Base-by-base conservation (phyloP, 2,888 invertebrate species). In the Callyntrura guangdongensis region DNA sequence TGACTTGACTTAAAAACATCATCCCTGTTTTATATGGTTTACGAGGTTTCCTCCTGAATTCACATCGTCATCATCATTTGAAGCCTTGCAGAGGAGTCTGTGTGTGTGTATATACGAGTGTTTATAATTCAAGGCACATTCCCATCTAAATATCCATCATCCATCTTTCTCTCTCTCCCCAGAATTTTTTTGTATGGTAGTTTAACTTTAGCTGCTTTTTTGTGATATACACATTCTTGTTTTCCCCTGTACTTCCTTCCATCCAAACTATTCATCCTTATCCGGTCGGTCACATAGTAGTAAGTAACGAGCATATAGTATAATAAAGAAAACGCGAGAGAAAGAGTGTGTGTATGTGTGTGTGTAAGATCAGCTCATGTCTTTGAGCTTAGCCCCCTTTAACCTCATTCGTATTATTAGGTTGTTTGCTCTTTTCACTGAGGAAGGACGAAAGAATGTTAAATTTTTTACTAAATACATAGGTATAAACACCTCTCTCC, bases 71-170 rank as follows among this genome's bases (percentile, higher is more conserved):
- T 81, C 79, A 81, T 81, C 79, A 81, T 81, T 49, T 74, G 49
- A 74, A 49, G 74, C 74, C 59, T 56, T 25, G 27, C 12, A 64
- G 20, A 11, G 22, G 12, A 14, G 53, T 53, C 64, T 64, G 64
- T 22, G 25, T 72, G 4, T 72, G 27, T 69, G 36, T 69, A 47
- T 9, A 22, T 45, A 20, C 61, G n/a, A 8, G 20, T 91, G 88
- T 64, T 91, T 91, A 87, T 74, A 87, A 91, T 91, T 91, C 91
- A 88, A 49, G 81, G 85, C 91, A 88, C 91, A 91, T 91, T 91
- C 91, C 67, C 81, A 72, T 85, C 88, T 86, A 91, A 91, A 91
- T 88, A 91, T 91, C 88, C 88, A 91, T 91, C 91, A 91, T 91
- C 91, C 91, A 91, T 91, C 91, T 81, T 87, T 72, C 79, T 49